Evolutionary conservation across 2,888 invertebrate species (phyloP), one percentile per base, ranked within the genome.

Genomic region (Sminthurinus aureus): DNA sequence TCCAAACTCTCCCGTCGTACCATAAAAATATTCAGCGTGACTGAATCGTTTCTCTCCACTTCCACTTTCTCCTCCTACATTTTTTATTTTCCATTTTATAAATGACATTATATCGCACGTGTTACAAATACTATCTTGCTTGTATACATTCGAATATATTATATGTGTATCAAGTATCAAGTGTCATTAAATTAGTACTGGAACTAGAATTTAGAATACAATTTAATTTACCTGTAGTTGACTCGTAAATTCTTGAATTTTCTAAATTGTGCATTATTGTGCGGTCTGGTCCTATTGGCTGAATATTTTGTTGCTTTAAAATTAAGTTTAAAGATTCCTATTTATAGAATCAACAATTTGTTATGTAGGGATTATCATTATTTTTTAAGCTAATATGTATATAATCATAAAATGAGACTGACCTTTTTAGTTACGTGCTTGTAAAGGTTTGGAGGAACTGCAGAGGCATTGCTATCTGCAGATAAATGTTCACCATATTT

Each of bases 1-100:
- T 20, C 58, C 64, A n/a, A 64, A 69, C 52, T 82, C 76, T 4
- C 20, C 22, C 22, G 26, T 82, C 12, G 64, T 69, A 18, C 82
- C 82, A n/a, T 82, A 76, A 77, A 82, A 82, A 69, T 82, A 82
- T 76, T 82, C 76, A 2, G 82, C 82, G 66, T 82, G 82, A 66
- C 82, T 82, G 24, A 82, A 82, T n/a, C 77, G 50, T 71, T 71
- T 38, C 22, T 69, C 58, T 58, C 58, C 58, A 15, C 58, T 18
- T 58, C 38, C 38, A 38, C 38, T 38, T 38, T 38, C 38, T 58
- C 58, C 58, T 58, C 2, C 58, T 58, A 6, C 6, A 38, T 4
- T 38, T 38, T 38, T 38, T 38, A 38, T 38, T 38, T 38, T 38
- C 38, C 38, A 1, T 38, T 38, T 38, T 38, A n/a, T 38, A 38